Base-by-base conservation (phyloP, 2,113 vertebrate species). In the Eleginops maclovinus region DNA sequence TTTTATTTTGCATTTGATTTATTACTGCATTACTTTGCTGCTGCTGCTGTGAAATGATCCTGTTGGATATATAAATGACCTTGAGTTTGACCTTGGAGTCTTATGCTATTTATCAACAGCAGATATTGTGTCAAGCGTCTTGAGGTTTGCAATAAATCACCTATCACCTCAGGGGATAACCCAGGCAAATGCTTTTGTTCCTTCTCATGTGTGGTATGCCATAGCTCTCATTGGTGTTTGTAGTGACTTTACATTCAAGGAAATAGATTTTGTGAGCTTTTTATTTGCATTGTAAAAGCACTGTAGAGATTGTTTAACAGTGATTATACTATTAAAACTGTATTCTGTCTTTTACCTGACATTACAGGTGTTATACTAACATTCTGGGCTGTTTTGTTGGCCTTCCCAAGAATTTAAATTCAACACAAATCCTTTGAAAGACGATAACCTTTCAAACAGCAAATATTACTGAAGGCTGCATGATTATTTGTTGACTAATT, bases 31-130 rank as follows among this genome's bases (percentile, higher is more conserved):
- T 51, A 9, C 56, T 14, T 10, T 17, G 51, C 66, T 51, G 44
- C 24, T 70, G 28, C 28, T 31, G 31, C 31, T 40, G 51, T 63
- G 44, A 53, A 13, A 31, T 65, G 49, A 28, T 46, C 21, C 31
- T 7, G 44, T 60, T 66, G 76, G 75, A 75, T 21, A 47, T 43
- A 43, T 41, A 59, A 88, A 86, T 79, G 86, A 89, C 87, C 87
- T 87, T 84, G 79, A 81, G 67, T 2, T 21, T 65, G 75, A 89
- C 83, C 74, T 79, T 83, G 49, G 82, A 79, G 68, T 79, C 77
- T 67, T 19, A 43, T 31, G 11, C 10, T 14, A 41, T 84, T 82
- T 61, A 55, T 78, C 72, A 54, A 47, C 43, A 51, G 73, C 59
- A 65, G 80, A 82, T 64, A 44, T 72, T 67, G 63, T 51, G 59